Percentiles rank a stretch among this genome's conserved stretches.
phyloP scores from a whole-genome alignment of 1,140 invertebrate species.

The Drosophila pseudoananassae region DNA sequence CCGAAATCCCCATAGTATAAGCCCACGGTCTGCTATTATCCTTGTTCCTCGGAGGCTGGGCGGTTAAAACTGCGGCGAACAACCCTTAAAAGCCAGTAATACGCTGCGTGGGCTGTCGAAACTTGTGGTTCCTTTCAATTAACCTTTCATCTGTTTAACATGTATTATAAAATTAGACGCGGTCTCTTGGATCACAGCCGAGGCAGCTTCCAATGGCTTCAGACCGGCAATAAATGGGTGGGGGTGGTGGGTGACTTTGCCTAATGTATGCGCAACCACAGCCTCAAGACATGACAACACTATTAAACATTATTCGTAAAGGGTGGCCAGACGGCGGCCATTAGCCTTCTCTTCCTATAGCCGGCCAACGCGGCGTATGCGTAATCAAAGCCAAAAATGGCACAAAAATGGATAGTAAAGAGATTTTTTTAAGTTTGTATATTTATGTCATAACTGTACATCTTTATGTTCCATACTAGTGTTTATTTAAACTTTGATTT shows the following conservation, averaged over 20 bases:
- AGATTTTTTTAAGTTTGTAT: neutral
- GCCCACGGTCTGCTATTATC: conserved; percentile 36
- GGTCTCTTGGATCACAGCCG: conserved; percentile 65
- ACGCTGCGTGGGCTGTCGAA: conserved; percentile 64
- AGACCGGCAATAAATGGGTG: neutral
- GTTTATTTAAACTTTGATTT: too few relatives aligned
- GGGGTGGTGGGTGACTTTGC: conserved; percentile 18
- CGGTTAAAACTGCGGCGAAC: conserved; percentile 13
- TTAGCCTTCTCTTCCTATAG: conserved; percentile 22
- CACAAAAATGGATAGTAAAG: conserved; percentile 12
- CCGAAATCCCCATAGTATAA: conserved; percentile 63
- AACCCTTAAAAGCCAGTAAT: conserved; percentile 66
- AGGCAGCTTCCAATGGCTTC: conserved; percentile 7
- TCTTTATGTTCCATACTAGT: neutral
- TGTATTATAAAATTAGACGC: conserved; percentile 82
- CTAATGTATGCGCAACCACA: conserved; percentile 79
- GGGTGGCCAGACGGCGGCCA: conserved; percentile 1
- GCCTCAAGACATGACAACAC: conserved; percentile 80
- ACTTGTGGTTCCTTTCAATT: conserved; percentile 80
- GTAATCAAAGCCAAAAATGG: conserved; percentile 15
- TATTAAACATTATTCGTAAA: conserved; percentile 73
- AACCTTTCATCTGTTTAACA: conserved; percentile 82
- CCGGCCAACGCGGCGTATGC: conserved; percentile 33
- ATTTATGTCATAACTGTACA: neutral
- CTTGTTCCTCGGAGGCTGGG: conserved; percentile 15